Evolutionary conservation across 2,113 vertebrate species (phyloP), one percentile per base, ranked within the genome.

Genomic region (Athene cunicularia): DNA sequence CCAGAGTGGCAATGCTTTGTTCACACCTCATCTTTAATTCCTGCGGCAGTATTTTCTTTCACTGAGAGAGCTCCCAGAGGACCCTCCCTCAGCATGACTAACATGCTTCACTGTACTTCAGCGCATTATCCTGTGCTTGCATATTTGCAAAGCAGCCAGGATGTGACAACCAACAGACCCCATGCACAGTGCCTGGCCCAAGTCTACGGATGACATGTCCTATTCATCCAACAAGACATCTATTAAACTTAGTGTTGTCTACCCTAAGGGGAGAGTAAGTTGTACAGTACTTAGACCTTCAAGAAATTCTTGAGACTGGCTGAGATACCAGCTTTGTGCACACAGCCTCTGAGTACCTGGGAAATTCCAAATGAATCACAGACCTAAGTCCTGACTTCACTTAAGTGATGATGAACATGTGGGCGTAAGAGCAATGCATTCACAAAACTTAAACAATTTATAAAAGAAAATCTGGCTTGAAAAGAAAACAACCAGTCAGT

Each of bases 21-120:
- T 95, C 88, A 64, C 83, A 68, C 80, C 76, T 95, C 86, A 60
- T 16, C 75, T 92, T 35, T 79, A 75, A 79, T 92, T 87, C 86
- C 5, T 43, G 49, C 56, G 60, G 90, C 20, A 23, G 35, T 18
- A 21, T 30, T 73, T 84, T 14, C 63, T 91, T 74, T n/a, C 72
- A 59, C 4, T 2, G 60, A 82, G 47, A 18, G 72, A 37, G 68
- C 67, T 94, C 96, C 83, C 94, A 19, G 52, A 81, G 94, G 95
- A 94, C 32, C 60, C 28, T 88, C 71, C 66, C 71, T 90, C 16
- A 7, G 49, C 6, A 32, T 11, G 87, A 35, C 88, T 55, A 55
- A 72, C 77, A 32, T 13, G 53, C 62, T 83, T 91, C 72, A 3
- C 39, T 43, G 62, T 95, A 12, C 85, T 86, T 32, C 80, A 60